Conservation (phyloP, 1,140 invertebrate species). For the Brachionus koreanus region DNA sequence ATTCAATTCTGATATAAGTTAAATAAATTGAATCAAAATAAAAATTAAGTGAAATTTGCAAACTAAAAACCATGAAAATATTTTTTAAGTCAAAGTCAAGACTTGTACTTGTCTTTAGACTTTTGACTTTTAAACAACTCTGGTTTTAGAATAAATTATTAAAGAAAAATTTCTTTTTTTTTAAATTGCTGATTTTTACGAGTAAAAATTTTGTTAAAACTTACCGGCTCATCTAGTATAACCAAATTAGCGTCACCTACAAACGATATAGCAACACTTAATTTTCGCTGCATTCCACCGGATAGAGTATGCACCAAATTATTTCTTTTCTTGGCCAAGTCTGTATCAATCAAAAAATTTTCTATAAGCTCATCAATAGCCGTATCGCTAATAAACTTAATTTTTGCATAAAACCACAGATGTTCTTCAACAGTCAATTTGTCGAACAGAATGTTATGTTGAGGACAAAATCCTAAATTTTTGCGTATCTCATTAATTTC, state of each 20-base stretch:
- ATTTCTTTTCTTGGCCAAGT: conserved; percentile 61
- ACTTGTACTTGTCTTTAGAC: too few relatives aligned
- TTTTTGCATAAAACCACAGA: conserved; percentile 60
- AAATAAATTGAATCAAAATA: too few relatives aligned
- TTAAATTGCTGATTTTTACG: too few relatives aligned
- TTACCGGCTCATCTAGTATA: conserved; percentile 61
- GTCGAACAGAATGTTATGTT: conserved; percentile 67
- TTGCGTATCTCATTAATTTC: conserved; percentile 63
- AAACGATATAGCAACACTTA: conserved; percentile 65
- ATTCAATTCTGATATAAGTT: too few relatives aligned
- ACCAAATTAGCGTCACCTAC: conserved; percentile 60
- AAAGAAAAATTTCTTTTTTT: too few relatives aligned
- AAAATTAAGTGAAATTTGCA: too few relatives aligned
- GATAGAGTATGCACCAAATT: conserved; percentile 49
- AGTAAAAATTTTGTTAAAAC: background rate
- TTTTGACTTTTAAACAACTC: too few relatives aligned
- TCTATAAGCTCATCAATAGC: conserved; percentile 52
- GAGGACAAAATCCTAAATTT: conserved; percentile 66
- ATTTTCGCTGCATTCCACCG: conserved; percentile 65
- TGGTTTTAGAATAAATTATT: too few relatives aligned
- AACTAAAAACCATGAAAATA: too few relatives aligned
- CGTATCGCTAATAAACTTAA: conserved; percentile 51
- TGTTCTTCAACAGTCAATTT: conserved; percentile 63
- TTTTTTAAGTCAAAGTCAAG: too few relatives aligned
- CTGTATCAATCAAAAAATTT: conserved; percentile 60